Base-by-base conservation (phyloP, 1,140 invertebrate genomes). In the Gyrodactylus bullatarudis region DNA sequence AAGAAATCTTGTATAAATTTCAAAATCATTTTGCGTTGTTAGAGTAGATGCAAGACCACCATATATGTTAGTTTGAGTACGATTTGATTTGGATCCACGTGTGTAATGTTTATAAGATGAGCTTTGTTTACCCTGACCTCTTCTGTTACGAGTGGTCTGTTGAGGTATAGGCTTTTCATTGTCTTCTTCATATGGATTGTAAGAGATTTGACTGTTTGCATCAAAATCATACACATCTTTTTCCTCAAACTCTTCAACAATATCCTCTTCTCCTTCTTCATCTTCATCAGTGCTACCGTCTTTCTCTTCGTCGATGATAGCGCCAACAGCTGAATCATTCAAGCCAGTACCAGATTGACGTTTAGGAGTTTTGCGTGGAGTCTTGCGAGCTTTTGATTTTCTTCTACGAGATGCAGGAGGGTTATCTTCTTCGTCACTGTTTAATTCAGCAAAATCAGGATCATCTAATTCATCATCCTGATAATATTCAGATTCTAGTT, bases 181-280 rank as follows among this genome's bases (percentile, higher is more conserved):
- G n/a, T 68, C 68, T 68, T 68, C 23, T 20, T 23, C 23, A 20
- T 24, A 1, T 19, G 2, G 72, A 73, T 26, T 69, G 2, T 22
- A 68, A 23, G 26, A 21, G 26, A 73, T 73, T 8, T 23, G 23
- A 21, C 72, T 73, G 21, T 73, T 24, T 23, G 21, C 21, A 68
- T 73, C 72, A 26, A 73, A 73, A 22, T 73, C 72, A 26, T 73
- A 73, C 1, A 73, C 68, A 69, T 73, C 72, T 68, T 71, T 71
- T 54, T 54, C 34, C n/a, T 54, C 34, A 54, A 54, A 54, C 8
- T 54, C 34, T 54, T 54, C 34, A n/a, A 54, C n/a, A 54, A 54
- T 54, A n/a, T 54, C 34, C n/a, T 54, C 34, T 54, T 54, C 34
- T 54, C 34, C 34, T 54, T 54, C 34, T 54, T 54, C 34, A 54